phyloP scores from a whole-genome alignment of 2,113 vertebrate genomes.

The Todiramphus chloris region DNA sequence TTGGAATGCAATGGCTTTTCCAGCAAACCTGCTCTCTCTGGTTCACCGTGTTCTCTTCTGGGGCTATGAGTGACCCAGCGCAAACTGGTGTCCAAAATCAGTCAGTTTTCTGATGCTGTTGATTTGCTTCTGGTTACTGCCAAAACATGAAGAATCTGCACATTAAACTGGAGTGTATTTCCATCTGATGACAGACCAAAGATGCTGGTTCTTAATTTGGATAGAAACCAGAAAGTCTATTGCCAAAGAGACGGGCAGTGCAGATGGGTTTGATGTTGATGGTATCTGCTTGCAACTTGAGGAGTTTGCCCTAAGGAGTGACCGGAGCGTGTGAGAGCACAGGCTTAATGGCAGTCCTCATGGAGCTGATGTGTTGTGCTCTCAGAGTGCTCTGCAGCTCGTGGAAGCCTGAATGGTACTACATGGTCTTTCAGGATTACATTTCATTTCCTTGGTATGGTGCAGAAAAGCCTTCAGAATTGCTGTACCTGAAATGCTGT shows the following conservation, averaged over 20 bases:
- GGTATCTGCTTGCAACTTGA: neutral
- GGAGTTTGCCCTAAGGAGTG: neutral
- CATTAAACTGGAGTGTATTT: neutral
- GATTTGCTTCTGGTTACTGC: neutral
- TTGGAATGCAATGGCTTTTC: neutral
- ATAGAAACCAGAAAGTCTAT: neutral
- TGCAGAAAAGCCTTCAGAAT: neutral
- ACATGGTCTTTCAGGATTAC: neutral
- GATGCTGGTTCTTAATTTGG: neutral
- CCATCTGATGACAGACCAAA: neutral
- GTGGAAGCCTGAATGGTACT: accelerated
- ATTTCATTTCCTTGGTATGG: neutral
- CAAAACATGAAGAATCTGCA: neutral
- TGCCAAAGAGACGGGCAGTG: neutral
- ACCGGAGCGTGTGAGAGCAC: neutral
- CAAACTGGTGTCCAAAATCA: neutral
- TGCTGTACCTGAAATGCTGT: neutral
- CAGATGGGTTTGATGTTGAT: neutral
- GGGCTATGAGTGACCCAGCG: neutral
- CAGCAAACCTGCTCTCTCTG: neutral
- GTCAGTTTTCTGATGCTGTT: neutral
- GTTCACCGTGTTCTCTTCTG: neutral
- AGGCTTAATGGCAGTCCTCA: neutral
- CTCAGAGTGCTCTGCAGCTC: neutral
- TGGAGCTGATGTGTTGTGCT: neutral